These are phyloP conservation scores for Rhinophrynus dorsalis DNA, from an alignment of 2,797 vertebrate genomes.

Conservation along the genomic window DNA sequence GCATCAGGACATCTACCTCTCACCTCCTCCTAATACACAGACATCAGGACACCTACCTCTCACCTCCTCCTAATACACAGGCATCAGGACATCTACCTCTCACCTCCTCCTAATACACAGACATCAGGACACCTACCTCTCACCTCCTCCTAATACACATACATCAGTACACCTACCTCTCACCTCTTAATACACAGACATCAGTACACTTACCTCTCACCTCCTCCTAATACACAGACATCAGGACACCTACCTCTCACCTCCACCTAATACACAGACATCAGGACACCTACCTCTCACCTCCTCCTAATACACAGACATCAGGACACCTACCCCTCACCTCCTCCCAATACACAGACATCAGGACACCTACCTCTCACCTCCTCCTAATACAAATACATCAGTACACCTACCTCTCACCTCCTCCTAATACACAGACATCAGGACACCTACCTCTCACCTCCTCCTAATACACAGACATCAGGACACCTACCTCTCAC, in stretches of 20 bases:
- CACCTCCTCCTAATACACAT: no score
- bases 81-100: no score
- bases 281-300: neutral
- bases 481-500: constrained; percentile 8
- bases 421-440: neutral
- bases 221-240: neutral
- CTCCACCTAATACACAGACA: neutral
- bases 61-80: no score
- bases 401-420: no score
- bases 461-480: neutral
- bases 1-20: no score
- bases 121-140: no score
- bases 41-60: no score
- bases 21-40: no score
- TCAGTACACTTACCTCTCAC: neutral
- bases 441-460: neutral
- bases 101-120: no score
- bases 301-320: neutral
- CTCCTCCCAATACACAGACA: neutral
- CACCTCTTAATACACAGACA: no score
- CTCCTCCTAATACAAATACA: neutral
- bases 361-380: neutral
- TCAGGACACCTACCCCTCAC: neutral
- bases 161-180: no score
- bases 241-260: neutral